phyloP scores from a whole-genome alignment of 2,797 vertebrate genomes.

The Bradypodion pumilum region DNA sequence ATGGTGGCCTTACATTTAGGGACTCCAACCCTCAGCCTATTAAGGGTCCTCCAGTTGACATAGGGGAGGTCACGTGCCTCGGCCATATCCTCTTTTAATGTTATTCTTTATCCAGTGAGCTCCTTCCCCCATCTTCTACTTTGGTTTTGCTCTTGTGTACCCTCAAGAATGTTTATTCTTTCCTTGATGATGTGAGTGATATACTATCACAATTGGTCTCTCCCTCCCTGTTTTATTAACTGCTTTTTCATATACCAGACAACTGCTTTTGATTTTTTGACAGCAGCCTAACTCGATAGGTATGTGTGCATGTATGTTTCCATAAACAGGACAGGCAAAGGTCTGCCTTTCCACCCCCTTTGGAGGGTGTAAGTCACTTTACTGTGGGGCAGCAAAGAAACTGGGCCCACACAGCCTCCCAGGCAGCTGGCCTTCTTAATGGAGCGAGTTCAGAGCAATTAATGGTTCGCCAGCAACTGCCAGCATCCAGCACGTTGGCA shows the following conservation, averaged over 20 bases:
- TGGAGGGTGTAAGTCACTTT: background rate
- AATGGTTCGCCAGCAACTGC: slow-evolving; percentile 40
- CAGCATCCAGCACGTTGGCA: slow-evolving; percentile 32
- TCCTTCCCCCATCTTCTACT: too few relatives aligned
- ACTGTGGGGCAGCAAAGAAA: background rate
- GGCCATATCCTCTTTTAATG: too few relatives aligned
- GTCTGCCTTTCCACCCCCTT: background rate
- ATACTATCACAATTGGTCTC: background rate
- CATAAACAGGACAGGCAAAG: background rate
- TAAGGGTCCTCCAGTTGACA: too few relatives aligned
- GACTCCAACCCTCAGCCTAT: too few relatives aligned
- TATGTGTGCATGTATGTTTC: too few relatives aligned
- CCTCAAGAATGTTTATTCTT: too few relatives aligned
- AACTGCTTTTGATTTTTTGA: background rate
- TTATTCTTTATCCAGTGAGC: too few relatives aligned
- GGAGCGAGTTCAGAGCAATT: slow-evolving; percentile 43
- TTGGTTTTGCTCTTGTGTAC: too few relatives aligned
- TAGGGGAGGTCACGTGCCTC: too few relatives aligned
- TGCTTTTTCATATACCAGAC: slow-evolving; percentile 28
- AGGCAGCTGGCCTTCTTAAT: slow-evolving; percentile 46
- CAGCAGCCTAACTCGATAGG: background rate
- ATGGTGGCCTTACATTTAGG: too few relatives aligned
- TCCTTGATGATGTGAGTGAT: background rate
- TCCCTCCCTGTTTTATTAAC: background rate
- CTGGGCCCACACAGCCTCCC: slow-evolving; percentile 22